Base-by-base conservation (phyloP, 2,113 vertebrate genomes). In the Lepus timidus region DNA sequence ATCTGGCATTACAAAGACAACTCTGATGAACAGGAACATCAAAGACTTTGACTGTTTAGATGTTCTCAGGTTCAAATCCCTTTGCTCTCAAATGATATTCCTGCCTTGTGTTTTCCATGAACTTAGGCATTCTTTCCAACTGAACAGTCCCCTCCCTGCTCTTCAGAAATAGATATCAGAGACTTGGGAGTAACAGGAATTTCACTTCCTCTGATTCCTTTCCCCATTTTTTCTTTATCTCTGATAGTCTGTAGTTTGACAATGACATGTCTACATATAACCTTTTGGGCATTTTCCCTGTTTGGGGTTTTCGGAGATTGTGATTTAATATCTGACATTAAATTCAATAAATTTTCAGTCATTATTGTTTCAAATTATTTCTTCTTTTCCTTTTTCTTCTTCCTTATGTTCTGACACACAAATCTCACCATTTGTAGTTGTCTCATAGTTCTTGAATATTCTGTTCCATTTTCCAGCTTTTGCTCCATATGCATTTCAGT, bases 21-120 rank as follows among this genome's bases (percentile, higher is more conserved):
- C 14, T 52, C n/a, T 33, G 4, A 0, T 8, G 19, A 70, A 3
- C 1, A 13, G 39, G 17, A 23, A 12, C 1, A 0, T 29, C 23
- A 8, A 9, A 33, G 10, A 52, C 36, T 62, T 20, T 20, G 23
- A 11, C 8, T 12, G 9, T 11, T 33, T 29, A 0, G 19, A 31
- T 1, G 13, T 14, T n/a, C 58, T 61, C 16, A 11, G 27, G 68
- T 29, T n/a, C 73, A 49, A 11, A 70, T 33, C 20, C 0, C 22
- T 51, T 76, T 58, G 17, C 33, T 81, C 36, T 80, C 44, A 49
- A 27, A 25, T 80, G 12, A 39, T 76, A 36, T 70, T 44, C 8
- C 19, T 85, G 61, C 14, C 3, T 91, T 10, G 4, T 36, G 8
- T 29, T 85, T 75, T 93, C 49, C 16, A 58, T 25, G 22, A 11